A percentile compares a stretch with the other conserved stretches of the same genome.
Conservation (phyloP, 2,888 invertebrate genomes). For the Sipha maydis region DNA sequence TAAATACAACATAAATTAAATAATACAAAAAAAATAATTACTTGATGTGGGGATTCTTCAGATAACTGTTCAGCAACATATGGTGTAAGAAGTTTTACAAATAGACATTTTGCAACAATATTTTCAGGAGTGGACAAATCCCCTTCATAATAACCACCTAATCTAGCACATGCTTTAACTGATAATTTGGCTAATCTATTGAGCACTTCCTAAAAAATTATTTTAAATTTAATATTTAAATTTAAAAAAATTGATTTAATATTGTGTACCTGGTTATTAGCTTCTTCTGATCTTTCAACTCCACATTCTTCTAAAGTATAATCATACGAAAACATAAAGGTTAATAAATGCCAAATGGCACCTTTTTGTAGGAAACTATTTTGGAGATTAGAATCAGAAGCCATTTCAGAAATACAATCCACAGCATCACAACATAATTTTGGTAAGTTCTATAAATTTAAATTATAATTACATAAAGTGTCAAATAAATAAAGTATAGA, state of each 20-base stretch:
- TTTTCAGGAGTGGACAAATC: constrained; percentile 72
- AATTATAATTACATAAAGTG: background rate
- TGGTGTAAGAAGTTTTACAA: constrained; percentile 82
- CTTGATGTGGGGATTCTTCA: constrained; percentile 80
- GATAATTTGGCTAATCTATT: constrained; percentile 91
- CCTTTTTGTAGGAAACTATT: constrained; percentile 85
- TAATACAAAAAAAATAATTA: constrained; percentile 66
- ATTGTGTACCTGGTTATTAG: constrained; percentile 77
- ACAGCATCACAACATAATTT: constrained; percentile 87
- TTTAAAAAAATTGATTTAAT: constrained; percentile 30
- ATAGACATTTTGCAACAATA: constrained; percentile 73
- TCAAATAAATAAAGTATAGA: background rate
- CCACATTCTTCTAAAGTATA: constrained; percentile 97
- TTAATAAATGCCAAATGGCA: constrained; percentile 89
- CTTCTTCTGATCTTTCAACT: constrained; percentile 83
- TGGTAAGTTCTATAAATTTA: constrained; percentile 76
- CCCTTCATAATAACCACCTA: constrained; percentile 79
- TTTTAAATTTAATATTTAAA: constrained; percentile 27
- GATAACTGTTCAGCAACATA: constrained; percentile 83
- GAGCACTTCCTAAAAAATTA: constrained; percentile 81
- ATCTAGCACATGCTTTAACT: constrained; percentile 82
- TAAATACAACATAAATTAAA: background rate
- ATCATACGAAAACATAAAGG: constrained; percentile 93
- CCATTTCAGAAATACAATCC: constrained; percentile 87
- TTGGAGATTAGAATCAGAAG: constrained; percentile 87